Evolutionary conservation across 2,888 invertebrate species (phyloP).

Genomic region (Drosophila birchii): DNA sequence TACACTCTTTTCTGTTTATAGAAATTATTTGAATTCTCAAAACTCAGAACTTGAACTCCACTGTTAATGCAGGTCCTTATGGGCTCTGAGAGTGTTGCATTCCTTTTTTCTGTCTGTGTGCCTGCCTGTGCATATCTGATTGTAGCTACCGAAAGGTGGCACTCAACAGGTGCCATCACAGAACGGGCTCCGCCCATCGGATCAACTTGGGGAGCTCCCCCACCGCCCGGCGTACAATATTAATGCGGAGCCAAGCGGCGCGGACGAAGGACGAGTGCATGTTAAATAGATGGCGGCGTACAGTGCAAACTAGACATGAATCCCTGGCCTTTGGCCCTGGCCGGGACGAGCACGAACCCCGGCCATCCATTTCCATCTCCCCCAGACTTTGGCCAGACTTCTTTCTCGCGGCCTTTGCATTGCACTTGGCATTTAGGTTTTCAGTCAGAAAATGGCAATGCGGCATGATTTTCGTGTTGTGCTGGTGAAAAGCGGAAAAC

Average conservation of each 20-base stretch:
- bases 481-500: not conserved
- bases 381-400: constrained; percentile 16
- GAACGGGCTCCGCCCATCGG: constrained; percentile 22
- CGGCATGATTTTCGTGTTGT: constrained; percentile 36
- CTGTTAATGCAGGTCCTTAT: constrained; percentile 9
- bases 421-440: constrained; percentile 42
- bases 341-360: constrained; percentile 7
- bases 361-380: not conserved
- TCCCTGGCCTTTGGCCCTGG: constrained; percentile 16
- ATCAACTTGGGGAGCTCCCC: constrained; percentile 4
- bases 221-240: constrained; percentile 42
- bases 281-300: constrained; percentile 62
- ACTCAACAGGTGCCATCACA: constrained; percentile 57
- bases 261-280: constrained; percentile 57
- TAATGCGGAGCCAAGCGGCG: constrained; percentile 53
- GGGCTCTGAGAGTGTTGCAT: constrained; percentile 12
- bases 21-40: not conserved
- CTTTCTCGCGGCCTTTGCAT: constrained; percentile 27
- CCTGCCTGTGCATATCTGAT: constrained; percentile 36
- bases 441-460: constrained; percentile 46
- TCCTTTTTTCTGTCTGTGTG: not conserved
- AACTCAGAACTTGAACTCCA: not conserved
- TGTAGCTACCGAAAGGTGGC: constrained; percentile 22
- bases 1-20: not conserved
- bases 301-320: constrained; percentile 57